A percentile compares a stretch with the other conserved stretches of the same genome.
phyloP scores from a whole-genome alignment of 2,797 vertebrate species.

The Triplophysa bombifrons region DNA sequence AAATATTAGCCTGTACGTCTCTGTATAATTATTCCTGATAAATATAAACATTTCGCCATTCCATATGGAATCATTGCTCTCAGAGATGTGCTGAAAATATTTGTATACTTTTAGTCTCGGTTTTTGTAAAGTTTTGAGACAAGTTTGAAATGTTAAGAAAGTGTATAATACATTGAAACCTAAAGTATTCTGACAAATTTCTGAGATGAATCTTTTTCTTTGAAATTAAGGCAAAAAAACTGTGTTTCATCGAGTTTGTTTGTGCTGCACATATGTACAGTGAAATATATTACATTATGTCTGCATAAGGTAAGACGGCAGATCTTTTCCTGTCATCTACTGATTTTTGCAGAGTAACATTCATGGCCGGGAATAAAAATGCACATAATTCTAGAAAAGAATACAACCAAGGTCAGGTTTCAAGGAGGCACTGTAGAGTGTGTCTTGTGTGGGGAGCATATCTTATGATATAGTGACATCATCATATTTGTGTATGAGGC shows the following conservation, averaged over 20 bases:
- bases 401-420: conserved; percentile 28
- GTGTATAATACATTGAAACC: conserved; percentile 9
- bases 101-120: neutral
- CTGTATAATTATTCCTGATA: too few relatives aligned
- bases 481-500: neutral
- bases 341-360: conserved; percentile 9
- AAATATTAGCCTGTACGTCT: neutral
- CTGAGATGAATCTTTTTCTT: too few relatives aligned
- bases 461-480: conserved; percentile 1
- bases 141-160: neutral
- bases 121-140: too few relatives aligned
- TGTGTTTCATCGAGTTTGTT: neutral
- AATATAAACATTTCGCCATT: too few relatives aligned
- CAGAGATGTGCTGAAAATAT: neutral
- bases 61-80: neutral
- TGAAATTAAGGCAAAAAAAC: neutral
- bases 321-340: neutral
- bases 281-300: neutral
- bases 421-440: neutral
- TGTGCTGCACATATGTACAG: neutral
- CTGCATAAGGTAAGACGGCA: neutral
- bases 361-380: conserved; percentile 5
- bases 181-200: neutral
- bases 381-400: conserved; percentile 10
- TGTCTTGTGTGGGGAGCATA: neutral